phyloP scores from a whole-genome alignment of 2,797 vertebrate species.

The Amblyopsis hoosieri region DNA sequence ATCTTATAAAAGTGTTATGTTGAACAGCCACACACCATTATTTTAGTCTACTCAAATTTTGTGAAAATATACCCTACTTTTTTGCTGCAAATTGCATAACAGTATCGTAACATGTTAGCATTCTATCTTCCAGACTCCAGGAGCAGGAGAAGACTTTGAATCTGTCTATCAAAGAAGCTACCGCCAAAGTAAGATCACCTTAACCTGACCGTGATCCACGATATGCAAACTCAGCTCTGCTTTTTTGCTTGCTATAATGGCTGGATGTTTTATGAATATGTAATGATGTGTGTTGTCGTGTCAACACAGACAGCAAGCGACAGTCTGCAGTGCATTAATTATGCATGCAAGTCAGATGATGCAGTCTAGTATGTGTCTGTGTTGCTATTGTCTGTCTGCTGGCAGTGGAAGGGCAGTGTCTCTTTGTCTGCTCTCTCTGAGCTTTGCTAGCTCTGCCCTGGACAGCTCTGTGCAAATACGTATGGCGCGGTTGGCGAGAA shows the following conservation, averaged over 20 bases:
- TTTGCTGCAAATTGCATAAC: too few species aligned
- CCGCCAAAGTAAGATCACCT: slow-evolving; percentile 83
- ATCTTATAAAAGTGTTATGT: too few species aligned
- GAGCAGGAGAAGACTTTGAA: slow-evolving; percentile 81
- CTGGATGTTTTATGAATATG: slow-evolving; percentile 42
- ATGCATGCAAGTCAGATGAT: slow-evolving; percentile 17
- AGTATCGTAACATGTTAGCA: slow-evolving; percentile 8
- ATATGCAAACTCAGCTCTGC: slow-evolving; percentile 11
- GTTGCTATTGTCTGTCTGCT: slow-evolving; percentile 16
- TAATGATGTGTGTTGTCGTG: slow-evolving; percentile 25
- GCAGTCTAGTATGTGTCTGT: slow-evolving; percentile 16
- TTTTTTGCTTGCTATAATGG: slow-evolving; percentile 12
- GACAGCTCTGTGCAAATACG: too few species aligned
- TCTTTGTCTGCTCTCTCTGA: too few species aligned
- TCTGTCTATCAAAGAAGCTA: slow-evolving; percentile 84
- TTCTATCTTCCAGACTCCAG: slow-evolving; percentile 82
- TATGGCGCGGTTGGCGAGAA: too few species aligned
- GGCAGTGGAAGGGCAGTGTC: too few species aligned
- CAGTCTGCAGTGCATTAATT: slow-evolving; percentile 23
- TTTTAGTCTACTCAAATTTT: too few species aligned
- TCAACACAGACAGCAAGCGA: slow-evolving; percentile 30
- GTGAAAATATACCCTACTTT: too few species aligned
- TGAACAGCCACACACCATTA: too few species aligned
- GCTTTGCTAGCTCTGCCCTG: too few species aligned
- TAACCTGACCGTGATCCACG: slow-evolving; percentile 20